phyloP scores from a whole-genome alignment of 2,113 vertebrate genomes.

The Oophaga pumilio region DNA sequence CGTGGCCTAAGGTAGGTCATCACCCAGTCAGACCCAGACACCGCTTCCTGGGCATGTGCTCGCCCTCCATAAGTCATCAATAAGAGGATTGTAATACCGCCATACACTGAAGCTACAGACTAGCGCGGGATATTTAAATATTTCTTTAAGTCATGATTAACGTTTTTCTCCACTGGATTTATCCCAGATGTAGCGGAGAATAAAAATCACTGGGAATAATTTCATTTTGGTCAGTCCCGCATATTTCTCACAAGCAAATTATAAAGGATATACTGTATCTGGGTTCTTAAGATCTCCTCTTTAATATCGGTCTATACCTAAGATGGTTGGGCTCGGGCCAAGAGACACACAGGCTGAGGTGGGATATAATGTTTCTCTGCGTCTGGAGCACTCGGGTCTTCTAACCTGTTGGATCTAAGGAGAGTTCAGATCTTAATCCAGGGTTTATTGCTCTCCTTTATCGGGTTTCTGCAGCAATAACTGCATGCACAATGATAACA shows the following conservation, averaged over 20 bases:
- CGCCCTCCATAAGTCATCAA: background rate
- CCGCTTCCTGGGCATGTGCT: background rate
- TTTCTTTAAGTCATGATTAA: background rate
- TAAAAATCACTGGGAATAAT: background rate
- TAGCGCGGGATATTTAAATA: background rate
- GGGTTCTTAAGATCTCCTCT: background rate
- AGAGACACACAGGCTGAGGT: constrained; percentile 31
- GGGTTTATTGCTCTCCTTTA: constrained; percentile 5
- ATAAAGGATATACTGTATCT: background rate
- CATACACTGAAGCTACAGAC: background rate
- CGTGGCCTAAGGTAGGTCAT: no score
- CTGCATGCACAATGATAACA: background rate
- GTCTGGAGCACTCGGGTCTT: constrained; percentile 17
- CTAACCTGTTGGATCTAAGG: background rate
- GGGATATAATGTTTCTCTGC: constrained; percentile 21
- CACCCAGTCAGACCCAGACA: background rate
- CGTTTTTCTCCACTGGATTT: background rate
- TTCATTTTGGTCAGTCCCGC: background rate
- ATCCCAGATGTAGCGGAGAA: constrained; percentile 18
- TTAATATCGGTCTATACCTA: constrained; percentile 9
- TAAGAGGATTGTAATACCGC: background rate
- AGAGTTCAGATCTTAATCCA: background rate
- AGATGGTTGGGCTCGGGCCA: constrained; percentile 20
- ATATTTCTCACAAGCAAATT: background rate
- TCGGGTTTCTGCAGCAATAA: constrained; percentile 22